Percentiles rank a stretch among this genome's conserved stretches.
Evolutionary conservation across 2,113 vertebrate genomes (phyloP).

Genomic region (Anoura caudifer): DNA sequence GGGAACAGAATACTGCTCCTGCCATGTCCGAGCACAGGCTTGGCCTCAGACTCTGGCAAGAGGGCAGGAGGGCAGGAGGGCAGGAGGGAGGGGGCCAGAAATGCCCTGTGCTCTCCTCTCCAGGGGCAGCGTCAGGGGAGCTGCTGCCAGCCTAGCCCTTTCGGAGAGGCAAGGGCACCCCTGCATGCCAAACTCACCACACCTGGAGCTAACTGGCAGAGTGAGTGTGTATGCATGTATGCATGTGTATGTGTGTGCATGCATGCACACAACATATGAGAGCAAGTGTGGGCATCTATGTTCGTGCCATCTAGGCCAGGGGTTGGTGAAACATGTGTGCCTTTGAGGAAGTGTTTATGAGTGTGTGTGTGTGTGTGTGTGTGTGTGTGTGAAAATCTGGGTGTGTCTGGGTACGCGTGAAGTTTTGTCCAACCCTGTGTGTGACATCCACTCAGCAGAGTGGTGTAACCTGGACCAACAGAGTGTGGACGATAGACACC

Average conservation of each 20-base stretch:
- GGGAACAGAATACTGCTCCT: neutral
- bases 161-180: neutral
- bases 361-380: neutral
- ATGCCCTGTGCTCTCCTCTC: neutral
- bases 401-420: neutral
- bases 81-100: too few relatives aligned
- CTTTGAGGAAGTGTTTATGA: neutral
- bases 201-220: neutral
- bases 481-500: neutral
- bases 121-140: neutral
- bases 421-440: neutral
- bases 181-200: neutral
- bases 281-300: neutral
- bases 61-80: neutral
- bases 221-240: fast-evolving
- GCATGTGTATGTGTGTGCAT: neutral
- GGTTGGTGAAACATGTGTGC: neutral
- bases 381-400: neutral
- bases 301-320: neutral
- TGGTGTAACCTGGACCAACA: neutral
- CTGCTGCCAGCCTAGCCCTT: neutral
- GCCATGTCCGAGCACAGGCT: neutral
- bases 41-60: neutral
- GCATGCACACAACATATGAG: neutral
- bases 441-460: neutral